Evolutionary conservation across 2,113 vertebrate genomes (phyloP).

Genomic region (Mastomys coucha): DNA sequence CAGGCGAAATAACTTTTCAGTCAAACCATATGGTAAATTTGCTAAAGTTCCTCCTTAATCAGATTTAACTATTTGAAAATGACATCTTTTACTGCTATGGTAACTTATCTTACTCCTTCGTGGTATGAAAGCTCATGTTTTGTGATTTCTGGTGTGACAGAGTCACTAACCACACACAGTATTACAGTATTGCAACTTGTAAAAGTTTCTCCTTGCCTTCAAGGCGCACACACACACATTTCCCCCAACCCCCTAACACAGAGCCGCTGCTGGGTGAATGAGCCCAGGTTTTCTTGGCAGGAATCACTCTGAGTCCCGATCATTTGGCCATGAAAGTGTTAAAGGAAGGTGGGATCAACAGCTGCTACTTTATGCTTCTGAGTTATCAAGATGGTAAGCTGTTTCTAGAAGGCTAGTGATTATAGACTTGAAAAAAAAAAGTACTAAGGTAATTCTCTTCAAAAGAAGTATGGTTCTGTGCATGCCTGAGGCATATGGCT

Average conservation of each 20-base stretch:
- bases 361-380: background rate
- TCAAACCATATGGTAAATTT: slow-evolving; percentile 25
- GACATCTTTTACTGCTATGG: background rate
- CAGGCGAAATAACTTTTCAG: slow-evolving; percentile 15
- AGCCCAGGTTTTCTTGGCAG: background rate
- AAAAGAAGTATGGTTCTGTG: background rate
- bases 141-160: background rate
- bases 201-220: background rate
- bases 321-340: background rate
- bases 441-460: background rate
- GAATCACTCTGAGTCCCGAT: background rate
- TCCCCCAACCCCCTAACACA: background rate
- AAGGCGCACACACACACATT: background rate
- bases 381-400: background rate
- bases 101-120: background rate
- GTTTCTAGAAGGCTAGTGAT: slow-evolving; percentile 46
- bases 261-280: background rate
- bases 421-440: background rate
- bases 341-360: background rate
- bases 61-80: background rate
- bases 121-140: background rate
- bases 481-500: background rate
- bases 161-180: background rate
- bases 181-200: background rate
- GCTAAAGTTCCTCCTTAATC: background rate